Evolutionary conservation across 2,888 invertebrate species (phyloP).

Genomic region (Ichneumon xanthorius): DNA sequence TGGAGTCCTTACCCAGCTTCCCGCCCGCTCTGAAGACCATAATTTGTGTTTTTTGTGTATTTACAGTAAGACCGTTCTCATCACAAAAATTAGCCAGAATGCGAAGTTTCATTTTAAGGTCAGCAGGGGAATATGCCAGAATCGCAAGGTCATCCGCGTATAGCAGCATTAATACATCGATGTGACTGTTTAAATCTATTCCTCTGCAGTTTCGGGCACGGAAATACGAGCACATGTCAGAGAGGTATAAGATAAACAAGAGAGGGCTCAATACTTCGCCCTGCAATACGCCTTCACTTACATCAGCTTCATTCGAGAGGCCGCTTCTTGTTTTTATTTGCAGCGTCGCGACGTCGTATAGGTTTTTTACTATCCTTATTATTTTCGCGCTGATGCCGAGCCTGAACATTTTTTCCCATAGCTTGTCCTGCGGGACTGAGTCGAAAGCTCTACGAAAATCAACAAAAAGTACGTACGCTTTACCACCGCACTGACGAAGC

Average conservation of each 20-base stretch:
- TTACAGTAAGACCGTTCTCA: conserved; percentile 60
- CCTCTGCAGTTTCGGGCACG: too few relatives aligned
- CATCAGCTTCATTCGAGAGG: too few relatives aligned
- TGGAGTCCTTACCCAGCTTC: neutral
- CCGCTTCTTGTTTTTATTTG: too few relatives aligned
- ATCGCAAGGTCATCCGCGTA: too few relatives aligned
- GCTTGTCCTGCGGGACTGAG: conserved; percentile 22
- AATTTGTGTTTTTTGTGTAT: too few relatives aligned
- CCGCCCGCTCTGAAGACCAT: neutral
- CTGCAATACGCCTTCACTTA: too few relatives aligned
- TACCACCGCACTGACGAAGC: conserved; percentile 5
- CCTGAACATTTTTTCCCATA: conserved; percentile 53
- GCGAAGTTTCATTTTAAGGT: conserved; percentile 55
- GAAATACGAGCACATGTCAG: too few relatives aligned
- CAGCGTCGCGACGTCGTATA: conserved; percentile 24
- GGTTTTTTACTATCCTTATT: conserved; percentile 50
- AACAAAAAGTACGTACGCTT: too few relatives aligned
- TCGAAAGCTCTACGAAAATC: conserved; percentile 31
- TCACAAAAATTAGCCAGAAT: conserved; percentile 60
- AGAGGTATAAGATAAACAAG: too few relatives aligned
- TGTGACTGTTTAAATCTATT: too few relatives aligned
- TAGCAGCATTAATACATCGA: too few relatives aligned
- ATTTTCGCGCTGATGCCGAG: conserved; percentile 65
- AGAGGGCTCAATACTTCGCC: too few relatives aligned
- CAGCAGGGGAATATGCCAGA: neutral